Evolutionary conservation across 2,797 vertebrate species (phyloP), one percentile per base, ranked within the genome.

Genomic region (Eurystomus glaucurus): DNA sequence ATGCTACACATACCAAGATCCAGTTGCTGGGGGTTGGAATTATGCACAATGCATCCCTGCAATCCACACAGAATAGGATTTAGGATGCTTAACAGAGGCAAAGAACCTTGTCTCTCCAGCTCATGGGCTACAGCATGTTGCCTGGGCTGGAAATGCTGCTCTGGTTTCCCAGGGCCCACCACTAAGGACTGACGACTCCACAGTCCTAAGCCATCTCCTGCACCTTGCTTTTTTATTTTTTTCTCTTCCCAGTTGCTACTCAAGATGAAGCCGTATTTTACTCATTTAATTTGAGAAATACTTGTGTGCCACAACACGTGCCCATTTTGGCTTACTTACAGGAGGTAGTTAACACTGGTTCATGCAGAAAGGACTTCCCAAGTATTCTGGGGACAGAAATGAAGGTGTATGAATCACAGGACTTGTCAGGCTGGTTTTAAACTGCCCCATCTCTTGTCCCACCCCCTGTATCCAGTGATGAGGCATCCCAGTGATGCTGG

Each of bases 41-140:
- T 79, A 57, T 3, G 3, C 43, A 18, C 52, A 75, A 21, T 0
- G 1, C 6, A n/a, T 39, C 62, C 31, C 57, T 65, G 65, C 26
- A 64, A 39, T 55, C 41, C 23, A 29, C 1, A 4, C 37, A 43
- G 75, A 92, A 41, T 5, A 60, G 61, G 57, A 90, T 65, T 94
- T 75, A 54, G 23, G 64, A 37, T 80, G 66, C 37, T 87, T 46
- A 51, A 39, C 3, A 11, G 71, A 60, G 13, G 51, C 23, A 58
- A 86, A 81, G n/a, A 85, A 21, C 20, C 51, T 76, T 1, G 0
- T 41, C 11, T 33, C 18, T 60, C 16, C 51, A 70, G 37, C 54
- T 91, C 29, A 37, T 6, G 1, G 9, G 22, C 61, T 72, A 50
- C 23, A 25, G 28, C 0, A 0, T 14, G 5, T 35, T 10, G 3